Percentiles rank a stretch among this genome's conserved stretches.
These are phyloP conservation scores for Drosophila phalerata DNA, from an alignment of 2,888 invertebrate species.

Conservation along the genomic window DNA sequence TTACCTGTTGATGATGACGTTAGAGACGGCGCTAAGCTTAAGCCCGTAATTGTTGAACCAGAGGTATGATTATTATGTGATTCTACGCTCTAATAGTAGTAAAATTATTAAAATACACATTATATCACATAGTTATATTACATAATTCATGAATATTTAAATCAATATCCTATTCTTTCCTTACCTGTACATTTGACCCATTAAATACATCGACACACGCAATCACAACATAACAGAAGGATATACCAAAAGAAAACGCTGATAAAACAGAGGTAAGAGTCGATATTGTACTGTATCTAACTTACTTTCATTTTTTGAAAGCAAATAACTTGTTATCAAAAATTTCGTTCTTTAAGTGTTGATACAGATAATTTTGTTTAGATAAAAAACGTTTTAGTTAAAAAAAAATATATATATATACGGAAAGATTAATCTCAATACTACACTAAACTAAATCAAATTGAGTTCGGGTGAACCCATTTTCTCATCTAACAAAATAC, in stretches of 20 bases:
- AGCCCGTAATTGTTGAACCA: slow-evolving; percentile 85
- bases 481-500: not conserved
- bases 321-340: too few species aligned
- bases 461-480: not conserved
- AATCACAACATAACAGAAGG: slow-evolving; percentile 33
- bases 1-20: slow-evolving; percentile 77
- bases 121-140: not conserved
- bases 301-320: not conserved
- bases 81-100: too few species aligned
- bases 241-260: slow-evolving; percentile 31
- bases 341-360: not conserved
- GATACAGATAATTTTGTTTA: too few species aligned
- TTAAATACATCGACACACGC: not conserved
- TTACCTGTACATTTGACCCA: not conserved
- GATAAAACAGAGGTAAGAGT: slow-evolving; percentile 51
- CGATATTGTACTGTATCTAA: not conserved
- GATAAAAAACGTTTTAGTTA: not conserved
- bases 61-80: slow-evolving; percentile 70
- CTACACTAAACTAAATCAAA: not conserved
- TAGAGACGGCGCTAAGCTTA: slow-evolving; percentile 79
- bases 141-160: not conserved
- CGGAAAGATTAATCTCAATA: not conserved
- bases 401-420: not conserved
- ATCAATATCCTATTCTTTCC: slow-evolving; percentile 3
- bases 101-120: not conserved